Evolutionary conservation across 1,140 invertebrate species (phyloP), one percentile per base, ranked within the genome.

Genomic region (Apis florea): DNA sequence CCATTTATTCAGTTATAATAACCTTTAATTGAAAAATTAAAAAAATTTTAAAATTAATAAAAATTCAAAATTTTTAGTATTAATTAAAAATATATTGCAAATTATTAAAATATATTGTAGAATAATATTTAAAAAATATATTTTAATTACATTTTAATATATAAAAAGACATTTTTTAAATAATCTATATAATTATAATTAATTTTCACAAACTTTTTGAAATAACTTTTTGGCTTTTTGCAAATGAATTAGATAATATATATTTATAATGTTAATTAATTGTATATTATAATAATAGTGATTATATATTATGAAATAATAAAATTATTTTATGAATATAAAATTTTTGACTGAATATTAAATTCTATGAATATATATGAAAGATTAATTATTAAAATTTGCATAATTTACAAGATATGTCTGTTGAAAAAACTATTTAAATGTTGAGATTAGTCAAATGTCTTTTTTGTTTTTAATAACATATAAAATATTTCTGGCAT

Each of bases 11-110:
- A 69, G 47, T 13, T 82, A 40, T 26, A 47, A 56, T 59, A 61
- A n/a, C 17, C 59, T 67, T 75, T 72, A 26, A 58, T 82, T 54
- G 61, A 66, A 64, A 83, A 80, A 75, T 58, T 80, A 71, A 21
- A 61, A 21, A 56, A 26, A 68, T 40, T 40, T 40, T 54, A 72
- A n/a, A 63, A 2, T 63, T 64, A 19, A 19, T 64, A 54, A 19
- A 61, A 66, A 72, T 73, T 78, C 19, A 47, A 53, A 80, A 19
- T 75, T 85, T 76, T 74, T 81, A n/a, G 19, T 53, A n/a, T n/a
- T n/a, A n/a, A n/a, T n/a, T n/a, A n/a, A n/a, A n/a, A 67, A 81
- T 5, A 24, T 68, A 31, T 85, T 79, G 53, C 31, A 59, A 21
- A 85, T 75, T 70, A 79, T 40, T 58, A 19, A 51, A 84, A 66